phyloP scores from a whole-genome alignment of 1,140 invertebrate species.

The Physella acuta region DNA sequence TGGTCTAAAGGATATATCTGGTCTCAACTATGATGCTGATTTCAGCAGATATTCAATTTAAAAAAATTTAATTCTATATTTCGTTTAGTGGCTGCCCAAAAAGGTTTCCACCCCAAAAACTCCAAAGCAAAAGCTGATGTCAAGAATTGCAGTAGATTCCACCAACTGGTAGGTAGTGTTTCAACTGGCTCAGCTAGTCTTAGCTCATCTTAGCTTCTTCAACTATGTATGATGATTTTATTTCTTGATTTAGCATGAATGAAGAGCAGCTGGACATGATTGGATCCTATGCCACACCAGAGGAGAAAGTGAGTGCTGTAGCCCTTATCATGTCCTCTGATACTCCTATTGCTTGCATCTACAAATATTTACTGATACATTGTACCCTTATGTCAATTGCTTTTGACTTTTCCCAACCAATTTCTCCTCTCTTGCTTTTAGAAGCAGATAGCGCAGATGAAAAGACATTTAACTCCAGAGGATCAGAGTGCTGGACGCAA shows the following conservation, averaged over 20 bases:
- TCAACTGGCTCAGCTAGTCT: background rate
- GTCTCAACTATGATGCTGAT: background rate
- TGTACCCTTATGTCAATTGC: background rate
- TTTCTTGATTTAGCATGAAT: conserved; percentile 7
- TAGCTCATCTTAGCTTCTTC: background rate
- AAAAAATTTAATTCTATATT: background rate
- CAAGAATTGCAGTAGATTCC: background rate
- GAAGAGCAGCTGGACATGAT: conserved; percentile 20
- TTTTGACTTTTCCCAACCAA: background rate
- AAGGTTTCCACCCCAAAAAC: conserved; percentile 3
- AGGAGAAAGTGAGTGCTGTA: conserved; percentile 11
- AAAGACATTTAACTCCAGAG: conserved; percentile 21
- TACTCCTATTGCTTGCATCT: background rate
- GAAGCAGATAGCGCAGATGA: background rate
- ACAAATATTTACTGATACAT: background rate
- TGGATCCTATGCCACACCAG: conserved; percentile 22
- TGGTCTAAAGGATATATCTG: background rate
- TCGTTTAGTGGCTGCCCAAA: conserved; percentile 14
- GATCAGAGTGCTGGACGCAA: conserved; percentile 2
- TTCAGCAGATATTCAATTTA: background rate
- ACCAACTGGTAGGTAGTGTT: background rate
- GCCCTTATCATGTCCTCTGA: background rate
- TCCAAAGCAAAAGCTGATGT: conserved; percentile 1
- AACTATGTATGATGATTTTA: background rate
- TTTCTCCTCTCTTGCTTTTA: background rate